Evolutionary conservation across 2,113 vertebrate genomes (phyloP), one percentile per base, ranked within the genome.

Genomic region (human): DNA sequence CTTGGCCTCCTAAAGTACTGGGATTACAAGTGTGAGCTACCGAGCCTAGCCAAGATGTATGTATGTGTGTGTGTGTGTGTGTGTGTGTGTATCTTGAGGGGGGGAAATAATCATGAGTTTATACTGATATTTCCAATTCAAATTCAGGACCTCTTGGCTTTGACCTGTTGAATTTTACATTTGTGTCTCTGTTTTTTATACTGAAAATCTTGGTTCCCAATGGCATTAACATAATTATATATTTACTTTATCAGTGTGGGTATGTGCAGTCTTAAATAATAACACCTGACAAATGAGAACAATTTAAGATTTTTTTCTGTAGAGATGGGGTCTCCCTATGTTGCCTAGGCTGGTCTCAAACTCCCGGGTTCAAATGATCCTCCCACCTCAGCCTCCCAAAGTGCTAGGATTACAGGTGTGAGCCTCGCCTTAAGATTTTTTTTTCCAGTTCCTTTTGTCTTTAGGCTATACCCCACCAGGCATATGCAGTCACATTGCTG

Each of bases 161-260:
- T 85, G 40, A n/a, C 75, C 84, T 92, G 48, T 92, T 75, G 45
- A 43, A 81, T 76, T 95, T 80, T 72, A 43, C 92, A 23, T 81
- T 85, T 72, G n/a, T 73, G n/a, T 80, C 9, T 91, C 35, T 80
- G 35, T 90, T 45, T 43, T 73, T 92, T 89, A 38, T 76, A 25
- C 66, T 52, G 50, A 92, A 92, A 90, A 79, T 90, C 43, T 61
- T 68, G 18, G 14, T 94, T 96, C 70, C 18, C 68, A 64, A 90
- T 68, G 52, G 57, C 48, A 84, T 90, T 73, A 52, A 61, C 40
- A 61, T 85, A 95, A 95, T 84, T 78, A 32, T 23, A 52, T 61
- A 76, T 52, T 43, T 45, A 93, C 32, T 72, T 14, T 86, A 45
- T 45, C 32, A 18, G 23, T 88, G 22, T 72, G 3, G 35, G 23